These are phyloP conservation scores for Parasteatoda lunata DNA, from an alignment of 2,888 invertebrate species.

Conservation along the genomic window DNA sequence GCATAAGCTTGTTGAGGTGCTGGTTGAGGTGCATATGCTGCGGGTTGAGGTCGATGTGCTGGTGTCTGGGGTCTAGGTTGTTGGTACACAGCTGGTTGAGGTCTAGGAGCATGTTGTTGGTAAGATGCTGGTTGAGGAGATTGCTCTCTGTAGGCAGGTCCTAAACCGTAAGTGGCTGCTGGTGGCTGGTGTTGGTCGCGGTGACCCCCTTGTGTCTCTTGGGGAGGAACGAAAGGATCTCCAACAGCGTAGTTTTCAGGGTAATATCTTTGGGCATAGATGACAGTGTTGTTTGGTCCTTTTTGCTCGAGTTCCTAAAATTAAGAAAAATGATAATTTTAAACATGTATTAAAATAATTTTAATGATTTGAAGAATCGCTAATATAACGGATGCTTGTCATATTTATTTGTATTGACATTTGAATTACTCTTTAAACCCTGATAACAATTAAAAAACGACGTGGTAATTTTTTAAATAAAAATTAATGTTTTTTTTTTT, in stretches of 20 bases:
- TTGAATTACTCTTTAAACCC: too few species aligned
- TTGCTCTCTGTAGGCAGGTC: constrained; percentile 63
- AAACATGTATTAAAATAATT: too few species aligned
- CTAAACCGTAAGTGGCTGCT: constrained; percentile 61
- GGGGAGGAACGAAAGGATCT: constrained; percentile 68
- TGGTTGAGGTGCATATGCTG: constrained; percentile 23
- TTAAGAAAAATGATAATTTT: too few species aligned
- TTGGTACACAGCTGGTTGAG: constrained; percentile 21
- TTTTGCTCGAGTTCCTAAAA: constrained; percentile 69
- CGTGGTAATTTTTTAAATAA: too few species aligned
- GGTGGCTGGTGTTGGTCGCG: constrained; percentile 52
- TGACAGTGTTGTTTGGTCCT: constrained; percentile 72
- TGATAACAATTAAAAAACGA: too few species aligned
- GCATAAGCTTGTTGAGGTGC: constrained; percentile 3
- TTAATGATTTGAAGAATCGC: too few species aligned
- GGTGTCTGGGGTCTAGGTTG: constrained; percentile 13
- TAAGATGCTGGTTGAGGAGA: constrained; percentile 40
- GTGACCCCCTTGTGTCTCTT: constrained; percentile 44
- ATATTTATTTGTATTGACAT: too few species aligned
- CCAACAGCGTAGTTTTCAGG: constrained; percentile 70
- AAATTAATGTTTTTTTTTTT: too few species aligned
- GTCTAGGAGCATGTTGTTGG: constrained; percentile 41
- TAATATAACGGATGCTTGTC: too few species aligned
- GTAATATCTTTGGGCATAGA: constrained; percentile 74
- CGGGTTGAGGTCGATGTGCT: constrained; percentile 6